phyloP scores from a whole-genome alignment of 1,140 invertebrate species.

The Portunus trituberculatus region DNA sequence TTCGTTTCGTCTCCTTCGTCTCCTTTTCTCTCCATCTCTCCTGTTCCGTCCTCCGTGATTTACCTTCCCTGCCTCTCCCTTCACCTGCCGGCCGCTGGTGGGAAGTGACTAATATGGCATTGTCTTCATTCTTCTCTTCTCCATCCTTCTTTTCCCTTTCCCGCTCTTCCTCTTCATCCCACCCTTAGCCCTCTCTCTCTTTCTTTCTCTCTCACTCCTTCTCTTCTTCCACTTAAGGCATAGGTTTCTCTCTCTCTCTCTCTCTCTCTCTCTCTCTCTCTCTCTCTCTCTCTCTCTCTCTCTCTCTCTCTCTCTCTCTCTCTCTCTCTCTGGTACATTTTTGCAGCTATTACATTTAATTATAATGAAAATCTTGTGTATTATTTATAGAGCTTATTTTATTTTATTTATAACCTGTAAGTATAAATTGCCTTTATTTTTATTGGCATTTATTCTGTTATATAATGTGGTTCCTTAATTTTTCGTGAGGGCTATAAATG shows the following conservation, averaged over 20 bases:
- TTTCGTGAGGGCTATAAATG: too few species aligned
- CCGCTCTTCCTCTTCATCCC: not conserved
- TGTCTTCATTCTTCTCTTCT: not conserved
- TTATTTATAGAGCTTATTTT: too few species aligned
- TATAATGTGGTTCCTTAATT: too few species aligned
- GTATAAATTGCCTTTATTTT: too few species aligned
- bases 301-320: conserved; percentile 47
- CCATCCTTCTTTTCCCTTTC: not conserved
- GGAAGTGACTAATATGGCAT: not conserved
- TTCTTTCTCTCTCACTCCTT: not conserved
- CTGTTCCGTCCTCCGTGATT: too few species aligned
- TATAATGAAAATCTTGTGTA: too few species aligned
- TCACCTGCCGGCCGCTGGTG: not conserved
- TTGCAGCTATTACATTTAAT: too few species aligned
- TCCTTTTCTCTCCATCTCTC: not conserved
- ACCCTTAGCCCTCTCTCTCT: not conserved
- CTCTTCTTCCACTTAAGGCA: too few species aligned
- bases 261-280: not conserved
- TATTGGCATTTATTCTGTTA: too few species aligned
- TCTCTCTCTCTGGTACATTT: not conserved
- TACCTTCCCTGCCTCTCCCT: not conserved
- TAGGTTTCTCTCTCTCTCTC: not conserved
- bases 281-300: conserved; percentile 29
- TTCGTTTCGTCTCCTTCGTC: not conserved
- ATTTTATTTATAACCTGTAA: too few species aligned